phyloP scores from a whole-genome alignment of 2,888 invertebrate species.

The Callyntrura sp. region DNA sequence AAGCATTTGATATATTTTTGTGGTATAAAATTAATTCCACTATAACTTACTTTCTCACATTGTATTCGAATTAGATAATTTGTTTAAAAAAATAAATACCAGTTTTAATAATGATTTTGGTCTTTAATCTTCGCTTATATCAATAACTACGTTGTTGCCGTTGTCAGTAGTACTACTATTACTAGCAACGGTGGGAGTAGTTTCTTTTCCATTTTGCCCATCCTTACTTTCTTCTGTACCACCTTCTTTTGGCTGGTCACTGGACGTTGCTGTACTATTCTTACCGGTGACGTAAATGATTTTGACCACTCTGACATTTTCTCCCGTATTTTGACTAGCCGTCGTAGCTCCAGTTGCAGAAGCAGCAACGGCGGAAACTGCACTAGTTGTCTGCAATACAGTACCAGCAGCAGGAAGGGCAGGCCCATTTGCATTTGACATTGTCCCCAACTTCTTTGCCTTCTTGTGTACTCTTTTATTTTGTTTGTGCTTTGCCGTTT shows the following conservation, averaged over 20 bases:
- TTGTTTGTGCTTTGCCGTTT: background rate
- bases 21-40: too few species aligned
- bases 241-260: background rate
- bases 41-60: too few species aligned
- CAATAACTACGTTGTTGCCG: background rate
- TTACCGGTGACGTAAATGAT: conserved; percentile 36
- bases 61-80: too few species aligned
- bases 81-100: background rate
- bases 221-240: background rate
- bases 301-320: conserved; percentile 44
- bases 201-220: background rate
- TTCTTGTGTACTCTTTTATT: conserved; percentile 29
- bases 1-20: too few species aligned
- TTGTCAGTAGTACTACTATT: background rate
- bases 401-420: too few species aligned
- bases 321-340: background rate
- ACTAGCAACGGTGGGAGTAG: too few species aligned
- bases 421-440: background rate
- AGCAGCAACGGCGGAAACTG: too few species aligned
- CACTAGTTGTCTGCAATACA: too few species aligned
- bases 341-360: background rate
- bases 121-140: background rate
- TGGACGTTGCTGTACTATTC: background rate
- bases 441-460: background rate
- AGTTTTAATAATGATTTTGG: background rate